These are phyloP conservation scores for Pseudois nayaur DNA, from an alignment of 2,113 vertebrate species.

Conservation along the genomic window DNA sequence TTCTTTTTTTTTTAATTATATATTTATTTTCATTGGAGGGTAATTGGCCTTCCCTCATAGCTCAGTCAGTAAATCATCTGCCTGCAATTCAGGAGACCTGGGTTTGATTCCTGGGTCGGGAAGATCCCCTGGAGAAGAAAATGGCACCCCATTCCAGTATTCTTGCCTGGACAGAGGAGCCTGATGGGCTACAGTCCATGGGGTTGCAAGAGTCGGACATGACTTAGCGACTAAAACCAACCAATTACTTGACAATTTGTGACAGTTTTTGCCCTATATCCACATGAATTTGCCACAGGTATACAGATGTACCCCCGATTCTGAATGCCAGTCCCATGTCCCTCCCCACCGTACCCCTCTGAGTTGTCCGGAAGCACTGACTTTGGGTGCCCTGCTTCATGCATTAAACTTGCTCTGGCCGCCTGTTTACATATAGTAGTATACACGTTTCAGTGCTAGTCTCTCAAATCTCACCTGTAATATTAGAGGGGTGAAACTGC, in stretches of 20 bases:
- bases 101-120: not conserved
- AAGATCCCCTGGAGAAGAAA: not conserved
- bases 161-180: not conserved
- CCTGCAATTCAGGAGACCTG: not conserved
- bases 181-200: not conserved
- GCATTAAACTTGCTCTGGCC: not conserved
- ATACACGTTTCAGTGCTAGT: not conserved
- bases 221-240: not conserved
- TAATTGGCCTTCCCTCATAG: not conserved
- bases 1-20: not conserved
- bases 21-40: not conserved
- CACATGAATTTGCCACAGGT: not conserved
- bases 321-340: not conserved
- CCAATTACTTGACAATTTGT: not conserved
- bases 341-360: not conserved
- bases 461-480: not conserved
- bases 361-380: not conserved
- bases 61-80: not conserved
- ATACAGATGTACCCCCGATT: not conserved
- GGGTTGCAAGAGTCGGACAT: not conserved
- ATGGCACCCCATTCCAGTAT: not conserved
- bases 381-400: not conserved
- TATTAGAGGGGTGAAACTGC: not conserved
- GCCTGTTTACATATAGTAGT: not conserved
- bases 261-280: not conserved